phyloP scores from a whole-genome alignment of 2,888 invertebrate genomes.

The Zonitis immaculata region DNA sequence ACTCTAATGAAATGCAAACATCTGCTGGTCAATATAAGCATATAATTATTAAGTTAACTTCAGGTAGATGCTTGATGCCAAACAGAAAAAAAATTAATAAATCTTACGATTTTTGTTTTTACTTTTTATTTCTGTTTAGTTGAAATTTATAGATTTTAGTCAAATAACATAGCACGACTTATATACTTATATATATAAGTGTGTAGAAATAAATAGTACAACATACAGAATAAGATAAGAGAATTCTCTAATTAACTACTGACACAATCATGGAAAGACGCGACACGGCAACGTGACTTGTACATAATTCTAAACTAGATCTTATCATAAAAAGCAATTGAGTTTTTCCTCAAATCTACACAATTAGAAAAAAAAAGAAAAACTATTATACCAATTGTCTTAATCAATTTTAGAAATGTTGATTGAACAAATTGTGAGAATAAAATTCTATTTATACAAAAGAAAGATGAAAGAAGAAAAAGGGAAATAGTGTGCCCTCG shows the following conservation, averaged over 20 bases:
- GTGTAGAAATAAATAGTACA: slow-evolving; percentile 33
- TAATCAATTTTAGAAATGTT: neutral
- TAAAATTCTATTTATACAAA: neutral
- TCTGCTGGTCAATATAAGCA: neutral
- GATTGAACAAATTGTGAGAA: neutral
- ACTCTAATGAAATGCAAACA: neutral
- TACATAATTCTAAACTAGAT: slow-evolving; percentile 35
- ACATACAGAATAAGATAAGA: slow-evolving; percentile 33
- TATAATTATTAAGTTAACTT: neutral
- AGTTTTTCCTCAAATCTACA: slow-evolving; percentile 25
- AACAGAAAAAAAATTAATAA: no score
- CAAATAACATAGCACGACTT: slow-evolving; percentile 20
- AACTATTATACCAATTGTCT: neutral
- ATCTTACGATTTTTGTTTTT: no score
- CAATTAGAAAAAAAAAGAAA: no score
- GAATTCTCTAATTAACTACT: slow-evolving; percentile 41
- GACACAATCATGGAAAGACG: slow-evolving; percentile 42
- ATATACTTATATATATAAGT: no score
- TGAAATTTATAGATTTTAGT: no score
- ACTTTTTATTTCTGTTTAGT: no score
- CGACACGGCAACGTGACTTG: slow-evolving; percentile 38
- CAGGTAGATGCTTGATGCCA: neutral
- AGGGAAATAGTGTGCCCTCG: slow-evolving; percentile 18
- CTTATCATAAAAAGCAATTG: slow-evolving; percentile 35
- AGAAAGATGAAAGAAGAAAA: neutral